Percentiles rank a stretch among this genome's conserved stretches.
Conservation (phyloP, 2,797 vertebrate species). For the Gadopsis bispinosus region DNA sequence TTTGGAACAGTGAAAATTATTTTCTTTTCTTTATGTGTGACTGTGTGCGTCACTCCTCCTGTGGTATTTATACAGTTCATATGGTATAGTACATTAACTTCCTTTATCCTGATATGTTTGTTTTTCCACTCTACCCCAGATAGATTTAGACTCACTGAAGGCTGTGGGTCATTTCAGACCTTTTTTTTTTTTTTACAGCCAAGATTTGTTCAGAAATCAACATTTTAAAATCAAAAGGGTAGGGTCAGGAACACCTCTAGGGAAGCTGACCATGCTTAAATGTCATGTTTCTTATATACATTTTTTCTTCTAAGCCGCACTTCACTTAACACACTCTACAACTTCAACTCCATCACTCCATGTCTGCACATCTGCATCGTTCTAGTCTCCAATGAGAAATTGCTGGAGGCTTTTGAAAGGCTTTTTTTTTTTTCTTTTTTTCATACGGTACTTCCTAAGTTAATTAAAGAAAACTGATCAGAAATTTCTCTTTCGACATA, state of each 20-base stretch:
- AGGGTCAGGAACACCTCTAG: constrained; percentile 10
- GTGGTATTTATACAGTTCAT: constrained; percentile 93
- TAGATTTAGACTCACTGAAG: constrained; percentile 81
- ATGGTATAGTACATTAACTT: constrained; percentile 92
- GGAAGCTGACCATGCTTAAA: constrained; percentile 8
- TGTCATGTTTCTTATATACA: background rate
- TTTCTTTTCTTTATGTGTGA: constrained; percentile 77
- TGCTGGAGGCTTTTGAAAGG: background rate
- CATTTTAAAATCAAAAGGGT: background rate
- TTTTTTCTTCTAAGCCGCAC: background rate
- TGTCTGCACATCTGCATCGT: background rate
- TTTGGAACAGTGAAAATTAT: constrained; percentile 52
- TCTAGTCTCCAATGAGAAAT: constrained; percentile 1
- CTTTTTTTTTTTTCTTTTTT: background rate
- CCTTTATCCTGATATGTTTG: constrained; percentile 74
- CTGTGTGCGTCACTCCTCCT: constrained; percentile 84
- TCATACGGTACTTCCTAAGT: background rate
- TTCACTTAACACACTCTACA: background rate
- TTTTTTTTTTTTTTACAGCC: no score
- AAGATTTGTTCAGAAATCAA: constrained; percentile 28
- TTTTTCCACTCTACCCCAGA: constrained; percentile 65
- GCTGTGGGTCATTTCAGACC: constrained; percentile 32
- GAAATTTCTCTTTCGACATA: constrained; percentile 1
- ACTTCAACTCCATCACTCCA: background rate
- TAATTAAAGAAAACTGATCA: constrained; percentile 19